A percentile compares a stretch with the other conserved stretches of the same genome.
Conservation (phyloP, 2,888 invertebrate genomes). For the Ennomos quercinarius region DNA sequence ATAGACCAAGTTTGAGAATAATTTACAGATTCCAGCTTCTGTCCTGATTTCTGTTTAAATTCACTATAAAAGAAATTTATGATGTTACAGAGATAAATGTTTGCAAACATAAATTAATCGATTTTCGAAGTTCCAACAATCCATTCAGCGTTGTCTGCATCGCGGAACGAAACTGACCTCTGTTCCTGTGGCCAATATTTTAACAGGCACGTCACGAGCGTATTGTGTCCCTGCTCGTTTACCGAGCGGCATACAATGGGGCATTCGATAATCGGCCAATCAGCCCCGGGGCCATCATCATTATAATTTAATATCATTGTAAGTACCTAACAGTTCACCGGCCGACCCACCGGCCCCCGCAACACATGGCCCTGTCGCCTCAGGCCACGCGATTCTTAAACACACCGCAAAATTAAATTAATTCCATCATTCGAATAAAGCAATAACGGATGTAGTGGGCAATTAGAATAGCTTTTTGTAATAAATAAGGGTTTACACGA, state of each 20-base stretch:
- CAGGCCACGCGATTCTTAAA: slow-evolving; percentile 63
- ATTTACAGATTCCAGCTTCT: background rate
- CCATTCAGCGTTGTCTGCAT: slow-evolving; percentile 33
- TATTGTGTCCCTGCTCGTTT: slow-evolving; percentile 54
- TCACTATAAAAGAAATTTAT: background rate
- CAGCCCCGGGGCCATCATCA: slow-evolving; percentile 55
- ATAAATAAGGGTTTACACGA: slow-evolving; percentile 38
- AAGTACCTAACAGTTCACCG: slow-evolving; percentile 42
- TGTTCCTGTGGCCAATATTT: slow-evolving; percentile 49
- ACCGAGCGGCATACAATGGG: slow-evolving; percentile 51
- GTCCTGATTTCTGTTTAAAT: background rate
- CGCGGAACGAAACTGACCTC: slow-evolving; percentile 40
- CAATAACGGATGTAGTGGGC: slow-evolving; percentile 43
- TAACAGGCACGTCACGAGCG: slow-evolving; percentile 46
- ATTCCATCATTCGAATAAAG: slow-evolving; percentile 61
- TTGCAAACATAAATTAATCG: slow-evolving; percentile 22
- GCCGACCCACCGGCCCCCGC: slow-evolving; percentile 42
- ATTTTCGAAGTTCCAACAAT: slow-evolving; percentile 14
- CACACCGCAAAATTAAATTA: slow-evolving; percentile 77
- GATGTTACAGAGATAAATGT: background rate
- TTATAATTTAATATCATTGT: slow-evolving; percentile 61
- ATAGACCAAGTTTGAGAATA: background rate
- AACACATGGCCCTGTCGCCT: slow-evolving; percentile 70
- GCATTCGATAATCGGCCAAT: slow-evolving; percentile 54
- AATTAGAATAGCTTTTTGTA: slow-evolving; percentile 40